A percentile compares a stretch with the other conserved stretches of the same genome.
phyloP scores from a whole-genome alignment of 2,888 invertebrate species.

The Heliothis peltigera region DNA sequence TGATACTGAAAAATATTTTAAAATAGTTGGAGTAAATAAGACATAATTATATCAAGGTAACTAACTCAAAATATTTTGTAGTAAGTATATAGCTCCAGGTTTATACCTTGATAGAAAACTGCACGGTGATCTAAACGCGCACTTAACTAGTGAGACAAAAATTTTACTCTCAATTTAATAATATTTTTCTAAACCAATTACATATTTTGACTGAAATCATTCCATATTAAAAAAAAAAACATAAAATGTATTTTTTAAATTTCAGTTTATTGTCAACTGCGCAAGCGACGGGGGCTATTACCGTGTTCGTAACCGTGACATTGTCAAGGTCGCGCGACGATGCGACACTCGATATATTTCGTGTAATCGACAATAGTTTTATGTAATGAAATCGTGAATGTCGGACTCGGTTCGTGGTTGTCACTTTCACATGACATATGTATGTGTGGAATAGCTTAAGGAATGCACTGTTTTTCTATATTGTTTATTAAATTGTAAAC shows the following conservation, averaged over 20 bases:
- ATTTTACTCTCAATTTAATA: too few species aligned
- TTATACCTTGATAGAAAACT: too few species aligned
- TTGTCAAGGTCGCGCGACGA: slow-evolving; percentile 68
- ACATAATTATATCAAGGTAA: too few species aligned
- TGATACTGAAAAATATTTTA: too few species aligned
- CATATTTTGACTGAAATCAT: slow-evolving; percentile 44
- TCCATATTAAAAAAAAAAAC: slow-evolving; percentile 36
- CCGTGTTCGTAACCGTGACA: slow-evolving; percentile 68
- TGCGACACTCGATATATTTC: slow-evolving; percentile 62
- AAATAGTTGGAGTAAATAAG: too few species aligned
- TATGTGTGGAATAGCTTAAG: not conserved
- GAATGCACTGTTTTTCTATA: too few species aligned
- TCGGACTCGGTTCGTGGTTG: slow-evolving; percentile 42
- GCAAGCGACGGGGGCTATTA: slow-evolving; percentile 63
- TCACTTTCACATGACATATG: slow-evolving; percentile 46
- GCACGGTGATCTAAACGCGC: too few species aligned
- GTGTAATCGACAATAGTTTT: slow-evolving; percentile 54
- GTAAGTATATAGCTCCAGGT: too few species aligned
- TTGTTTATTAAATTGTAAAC: too few species aligned
- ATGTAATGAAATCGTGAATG: slow-evolving; percentile 41
- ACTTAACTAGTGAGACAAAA: too few species aligned
- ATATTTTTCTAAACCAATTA: too few species aligned
- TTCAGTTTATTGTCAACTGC: slow-evolving; percentile 44
- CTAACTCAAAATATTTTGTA: too few species aligned
- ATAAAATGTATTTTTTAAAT: slow-evolving; percentile 43